A percentile compares a stretch with the other conserved stretches of the same genome.
phyloP scores from a whole-genome alignment of 1,140 invertebrate species.

The Arion vulgaris region DNA sequence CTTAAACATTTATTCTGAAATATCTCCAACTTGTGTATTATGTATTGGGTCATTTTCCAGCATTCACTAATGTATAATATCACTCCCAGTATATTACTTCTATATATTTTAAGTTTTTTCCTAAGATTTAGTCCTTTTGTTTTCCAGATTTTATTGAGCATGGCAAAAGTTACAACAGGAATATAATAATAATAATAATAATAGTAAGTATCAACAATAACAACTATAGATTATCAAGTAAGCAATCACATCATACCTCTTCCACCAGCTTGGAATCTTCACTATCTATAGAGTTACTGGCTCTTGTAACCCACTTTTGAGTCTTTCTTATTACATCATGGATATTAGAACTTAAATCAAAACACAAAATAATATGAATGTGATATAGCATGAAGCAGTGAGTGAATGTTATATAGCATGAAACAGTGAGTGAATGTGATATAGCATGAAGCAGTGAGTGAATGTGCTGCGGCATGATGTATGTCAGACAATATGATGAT shows the following conservation, averaged over 20 bases:
- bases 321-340: conserved; percentile 62
- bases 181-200: no score
- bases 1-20: no score
- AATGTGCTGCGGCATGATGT: neutral
- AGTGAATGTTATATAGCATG: neutral
- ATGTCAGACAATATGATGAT: neutral
- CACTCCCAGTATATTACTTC: no score
- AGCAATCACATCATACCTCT: conserved; percentile 53
- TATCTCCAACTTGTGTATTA: no score
- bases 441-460: neutral
- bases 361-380: neutral
- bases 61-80: no score
- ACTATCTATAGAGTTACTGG: conserved; percentile 70
- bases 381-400: neutral
- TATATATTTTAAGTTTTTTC: no score
- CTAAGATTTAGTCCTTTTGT: no score
- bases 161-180: no score
- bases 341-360: conserved; percentile 62
- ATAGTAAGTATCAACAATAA: no score
- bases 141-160: no score
- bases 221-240: no score
- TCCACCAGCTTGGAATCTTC: conserved; percentile 71
- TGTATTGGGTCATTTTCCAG: no score
- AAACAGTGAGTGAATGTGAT: neutral
- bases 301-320: conserved; percentile 68